Evolutionary conservation across 2,888 invertebrate genomes (phyloP).

Genomic region (Pardosa pseudoannulata): DNA sequence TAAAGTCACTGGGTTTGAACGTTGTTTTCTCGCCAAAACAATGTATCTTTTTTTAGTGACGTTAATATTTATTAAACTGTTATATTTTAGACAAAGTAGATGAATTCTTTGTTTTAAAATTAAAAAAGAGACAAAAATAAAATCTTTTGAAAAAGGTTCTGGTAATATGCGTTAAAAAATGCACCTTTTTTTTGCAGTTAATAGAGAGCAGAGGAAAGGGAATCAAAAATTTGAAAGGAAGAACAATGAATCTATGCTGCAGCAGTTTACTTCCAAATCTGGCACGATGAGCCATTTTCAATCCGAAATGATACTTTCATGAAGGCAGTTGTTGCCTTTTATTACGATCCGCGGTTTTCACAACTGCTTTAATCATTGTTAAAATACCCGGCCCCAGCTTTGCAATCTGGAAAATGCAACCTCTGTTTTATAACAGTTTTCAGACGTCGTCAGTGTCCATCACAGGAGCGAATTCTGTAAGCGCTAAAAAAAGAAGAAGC

Average conservation of each 20-base stretch:
- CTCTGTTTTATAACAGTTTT: constrained; percentile 40
- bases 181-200: too few relatives aligned
- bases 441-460: constrained; percentile 35
- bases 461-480: constrained; percentile 41
- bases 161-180: too few relatives aligned
- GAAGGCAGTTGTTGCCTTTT: constrained; percentile 25
- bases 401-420: constrained; percentile 68
- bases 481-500: neutral
- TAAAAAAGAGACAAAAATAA: too few relatives aligned
- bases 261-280: neutral
- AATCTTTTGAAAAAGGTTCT: too few relatives aligned
- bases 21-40: too few relatives aligned
- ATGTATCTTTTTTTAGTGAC: too few relatives aligned
- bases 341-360: constrained; percentile 14
- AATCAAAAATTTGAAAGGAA: too few relatives aligned
- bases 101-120: too few relatives aligned
- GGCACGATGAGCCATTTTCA: constrained; percentile 16
- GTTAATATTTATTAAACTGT: too few relatives aligned
- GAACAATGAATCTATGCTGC: neutral
- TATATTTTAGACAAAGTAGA: too few relatives aligned
- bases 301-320: constrained; percentile 32
- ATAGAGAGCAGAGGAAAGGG: too few relatives aligned
- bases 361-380: constrained; percentile 5
- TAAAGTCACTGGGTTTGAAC: too few relatives aligned
- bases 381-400: neutral